Percentiles rank a stretch among this genome's conserved stretches.
phyloP scores from a whole-genome alignment of 2,113 vertebrate species.

The Cryptoleucopteryx plumbea region DNA sequence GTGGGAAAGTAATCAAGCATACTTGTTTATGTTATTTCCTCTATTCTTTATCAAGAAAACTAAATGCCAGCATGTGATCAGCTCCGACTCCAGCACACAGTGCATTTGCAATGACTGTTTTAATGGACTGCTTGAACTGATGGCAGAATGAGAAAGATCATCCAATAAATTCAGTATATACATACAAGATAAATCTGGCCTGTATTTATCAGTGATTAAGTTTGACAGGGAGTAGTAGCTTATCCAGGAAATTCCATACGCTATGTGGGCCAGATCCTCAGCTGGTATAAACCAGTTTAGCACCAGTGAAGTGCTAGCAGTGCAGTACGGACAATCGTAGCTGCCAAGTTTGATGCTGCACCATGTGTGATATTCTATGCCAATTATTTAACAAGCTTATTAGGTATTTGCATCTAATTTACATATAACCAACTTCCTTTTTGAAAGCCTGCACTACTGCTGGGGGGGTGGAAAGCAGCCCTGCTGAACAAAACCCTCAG shows the following conservation, averaged over 20 bases:
- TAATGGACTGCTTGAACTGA: not conserved
- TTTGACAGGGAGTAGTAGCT: not conserved
- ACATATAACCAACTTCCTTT: slow-evolving; percentile 32
- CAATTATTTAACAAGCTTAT: slow-evolving; percentile 49
- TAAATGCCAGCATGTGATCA: slow-evolving; percentile 53
- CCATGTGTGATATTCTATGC: slow-evolving; percentile 18
- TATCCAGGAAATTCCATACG: slow-evolving; percentile 50
- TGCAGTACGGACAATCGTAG: not conserved
- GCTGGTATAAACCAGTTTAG: slow-evolving; percentile 36
- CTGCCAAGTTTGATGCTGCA: slow-evolving; percentile 35
- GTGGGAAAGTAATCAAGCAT: slow-evolving; percentile 62
- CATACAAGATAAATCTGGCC: not conserved
- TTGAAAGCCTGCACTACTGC: not conserved
- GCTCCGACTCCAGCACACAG: slow-evolving; percentile 23
- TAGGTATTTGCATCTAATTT: slow-evolving; percentile 47
- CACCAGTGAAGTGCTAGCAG: slow-evolving; percentile 13
- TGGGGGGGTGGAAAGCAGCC: not conserved
- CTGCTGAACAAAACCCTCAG: not conserved
- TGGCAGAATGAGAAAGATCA: slow-evolving; percentile 17
- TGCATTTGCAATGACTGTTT: not conserved
- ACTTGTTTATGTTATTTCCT: slow-evolving; percentile 64
- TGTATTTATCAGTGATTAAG: slow-evolving; percentile 31
- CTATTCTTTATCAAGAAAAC: slow-evolving; percentile 63
- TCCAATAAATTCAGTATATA: not conserved
- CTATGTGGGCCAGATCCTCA: slow-evolving; percentile 13